Evolutionary conservation across 2,113 vertebrate species (phyloP).

Genomic region (Petrocephalus zakoni): DNA sequence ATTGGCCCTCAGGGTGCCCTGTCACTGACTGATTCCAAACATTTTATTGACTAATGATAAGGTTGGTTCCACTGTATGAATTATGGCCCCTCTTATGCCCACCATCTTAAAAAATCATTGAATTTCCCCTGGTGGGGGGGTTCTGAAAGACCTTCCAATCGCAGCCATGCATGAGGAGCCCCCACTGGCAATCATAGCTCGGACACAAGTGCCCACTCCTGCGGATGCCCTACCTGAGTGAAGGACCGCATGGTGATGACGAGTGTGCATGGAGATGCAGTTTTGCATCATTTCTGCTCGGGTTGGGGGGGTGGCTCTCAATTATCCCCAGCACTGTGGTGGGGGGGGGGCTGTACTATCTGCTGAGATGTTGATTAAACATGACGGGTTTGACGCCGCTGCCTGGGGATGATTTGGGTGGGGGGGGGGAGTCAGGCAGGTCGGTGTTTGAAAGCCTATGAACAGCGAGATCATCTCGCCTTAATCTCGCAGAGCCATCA

Average conservation of each 20-base stretch:
- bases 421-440: conserved; percentile 40
- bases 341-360: conserved; percentile 46
- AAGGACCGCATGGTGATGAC: conserved; percentile 39
- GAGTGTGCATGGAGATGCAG: conserved; percentile 43
- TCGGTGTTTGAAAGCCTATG: conserved; percentile 46
- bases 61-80: background rate
- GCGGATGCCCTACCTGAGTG: conserved; percentile 33
- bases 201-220: conserved; percentile 20
- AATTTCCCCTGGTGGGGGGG: background rate
- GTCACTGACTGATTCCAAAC: background rate
- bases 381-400: conserved; percentile 50
- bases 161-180: background rate
- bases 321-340: conserved; percentile 51
- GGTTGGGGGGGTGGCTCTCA: conserved; percentile 35
- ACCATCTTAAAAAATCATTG: background rate
- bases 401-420: conserved; percentile 25
- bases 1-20: background rate
- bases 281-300: conserved; percentile 33
- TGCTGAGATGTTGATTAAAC: conserved; percentile 58
- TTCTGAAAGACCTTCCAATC: background rate
- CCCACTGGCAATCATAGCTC: conserved; percentile 28
- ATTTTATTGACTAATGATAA: background rate
- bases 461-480: conserved; percentile 44
- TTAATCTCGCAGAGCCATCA: conserved; percentile 55
- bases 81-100: background rate